Conservation (phyloP, 2,888 invertebrate species). For the Nebria salina region DNA sequence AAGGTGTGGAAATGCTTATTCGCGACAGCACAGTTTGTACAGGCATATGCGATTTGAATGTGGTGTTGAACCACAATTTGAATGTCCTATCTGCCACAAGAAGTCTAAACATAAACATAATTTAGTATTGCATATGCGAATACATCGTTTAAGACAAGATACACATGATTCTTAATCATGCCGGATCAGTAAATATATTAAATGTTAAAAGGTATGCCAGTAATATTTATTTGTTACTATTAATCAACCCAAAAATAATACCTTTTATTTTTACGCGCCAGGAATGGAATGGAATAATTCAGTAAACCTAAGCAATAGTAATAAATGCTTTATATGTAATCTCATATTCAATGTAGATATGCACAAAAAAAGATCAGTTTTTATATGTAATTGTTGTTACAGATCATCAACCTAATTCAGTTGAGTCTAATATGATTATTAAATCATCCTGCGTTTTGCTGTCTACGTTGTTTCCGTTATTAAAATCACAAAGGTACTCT, state of each 20-base stretch:
- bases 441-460: conserved; percentile 5
- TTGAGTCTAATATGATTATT: too few species aligned
- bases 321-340: too few species aligned
- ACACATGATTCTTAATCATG: not conserved
- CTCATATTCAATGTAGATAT: too few species aligned
- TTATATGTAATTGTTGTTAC: conserved; percentile 20
- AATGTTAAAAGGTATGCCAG: not conserved
- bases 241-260: too few species aligned
- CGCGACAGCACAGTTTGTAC: conserved; percentile 62
- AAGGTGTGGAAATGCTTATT: conserved; percentile 69
- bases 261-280: too few species aligned
- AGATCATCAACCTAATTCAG: not conserved
- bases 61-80: conserved; percentile 48
- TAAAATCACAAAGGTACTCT: conserved; percentile 48
- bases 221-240: not conserved
- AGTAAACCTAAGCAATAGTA: too few species aligned
- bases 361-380: too few species aligned
- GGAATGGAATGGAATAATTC: too few species aligned
- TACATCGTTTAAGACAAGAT: conserved; percentile 53
- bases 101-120: conserved; percentile 61
- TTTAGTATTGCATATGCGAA: conserved; percentile 62
- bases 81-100: conserved; percentile 49
- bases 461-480: conserved; percentile 38
- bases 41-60: conserved; percentile 49
- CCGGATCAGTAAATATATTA: not conserved